These are phyloP conservation scores for Luehdorfia chinensis DNA, from an alignment of 1,140 invertebrate species.

Conservation along the genomic window DNA sequence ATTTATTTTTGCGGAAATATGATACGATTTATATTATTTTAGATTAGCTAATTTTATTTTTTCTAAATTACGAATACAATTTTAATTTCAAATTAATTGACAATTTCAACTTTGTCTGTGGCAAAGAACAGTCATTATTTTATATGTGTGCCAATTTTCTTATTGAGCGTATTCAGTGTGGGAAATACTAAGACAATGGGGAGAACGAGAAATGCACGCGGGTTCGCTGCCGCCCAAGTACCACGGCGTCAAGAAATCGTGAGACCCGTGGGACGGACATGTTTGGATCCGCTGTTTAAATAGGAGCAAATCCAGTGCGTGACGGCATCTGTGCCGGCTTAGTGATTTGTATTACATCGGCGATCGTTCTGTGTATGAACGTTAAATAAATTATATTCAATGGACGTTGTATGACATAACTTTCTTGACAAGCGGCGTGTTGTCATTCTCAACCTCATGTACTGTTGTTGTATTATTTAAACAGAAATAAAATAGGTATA, in stretches of 20 bases:
- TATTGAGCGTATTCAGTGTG: constrained; percentile 39
- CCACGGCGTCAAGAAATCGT: constrained; percentile 50
- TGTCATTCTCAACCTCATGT: too few relatives aligned
- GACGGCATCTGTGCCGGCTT: constrained; percentile 27
- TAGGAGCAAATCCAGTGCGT: constrained; percentile 38
- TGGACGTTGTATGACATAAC: too few relatives aligned
- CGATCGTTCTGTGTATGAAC: too few relatives aligned
- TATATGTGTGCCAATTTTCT: constrained; percentile 51
- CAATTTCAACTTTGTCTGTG: constrained; percentile 4
- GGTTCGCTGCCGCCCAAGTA: constrained; percentile 36
- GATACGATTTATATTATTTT: too few relatives aligned
- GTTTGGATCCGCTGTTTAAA: constrained; percentile 33
- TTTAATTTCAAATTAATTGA: constrained; percentile 8
- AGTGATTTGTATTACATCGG: too few relatives aligned
- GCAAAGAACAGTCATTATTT: constrained; percentile 42
- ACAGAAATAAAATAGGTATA: too few relatives aligned
- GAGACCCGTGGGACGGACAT: constrained; percentile 46
- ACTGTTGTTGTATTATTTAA: too few relatives aligned
- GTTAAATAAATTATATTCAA: constrained; percentile 10
- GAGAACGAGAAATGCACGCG: constrained; percentile 37
- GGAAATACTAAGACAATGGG: constrained; percentile 52
- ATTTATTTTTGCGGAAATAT: too few relatives aligned
- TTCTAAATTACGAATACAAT: too few relatives aligned
- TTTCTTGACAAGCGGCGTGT: too few relatives aligned
- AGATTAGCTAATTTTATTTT: too few relatives aligned